Percentiles rank a stretch among this genome's conserved stretches.
Evolutionary conservation across 2,113 vertebrate genomes (phyloP).

Genomic region (Eubucco bourcierii): DNA sequence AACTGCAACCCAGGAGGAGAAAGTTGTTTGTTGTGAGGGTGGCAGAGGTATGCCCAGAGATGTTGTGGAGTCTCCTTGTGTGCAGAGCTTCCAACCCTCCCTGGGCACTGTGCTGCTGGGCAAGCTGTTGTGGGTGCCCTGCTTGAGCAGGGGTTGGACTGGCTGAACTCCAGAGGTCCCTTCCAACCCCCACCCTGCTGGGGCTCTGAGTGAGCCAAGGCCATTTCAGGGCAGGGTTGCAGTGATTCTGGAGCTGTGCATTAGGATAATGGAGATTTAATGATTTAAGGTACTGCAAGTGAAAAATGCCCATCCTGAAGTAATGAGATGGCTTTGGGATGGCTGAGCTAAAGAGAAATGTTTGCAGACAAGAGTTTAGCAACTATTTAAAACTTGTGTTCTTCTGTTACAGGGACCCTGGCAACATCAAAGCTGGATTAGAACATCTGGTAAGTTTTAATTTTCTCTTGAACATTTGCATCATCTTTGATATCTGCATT

Average conservation of each 20-base stretch:
- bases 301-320: neutral
- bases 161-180: too few species aligned
- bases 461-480: slow-evolving; percentile 88
- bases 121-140: too few species aligned
- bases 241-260: neutral
- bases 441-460: slow-evolving; percentile 98
- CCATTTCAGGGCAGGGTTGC: neutral
- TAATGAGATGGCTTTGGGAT: neutral
- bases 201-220: neutral
- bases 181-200: too few species aligned
- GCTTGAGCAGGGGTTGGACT: too few species aligned
- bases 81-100: too few species aligned
- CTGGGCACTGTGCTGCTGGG: too few species aligned
- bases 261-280: neutral
- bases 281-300: slow-evolving; percentile 11
- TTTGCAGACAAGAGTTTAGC: slow-evolving; percentile 76
- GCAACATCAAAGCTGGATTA: slow-evolving; percentile 91
- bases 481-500: slow-evolving; percentile 91
- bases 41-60: too few species aligned
- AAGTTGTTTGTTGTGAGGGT: too few species aligned
- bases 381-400: slow-evolving; percentile 86
- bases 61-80: too few species aligned
- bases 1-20: too few species aligned
- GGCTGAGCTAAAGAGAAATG: slow-evolving; percentile 63
- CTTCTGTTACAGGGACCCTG: slow-evolving; percentile 89